Base-by-base conservation (phyloP, 1,140 invertebrate species). In the Drosophila tropicalis region DNA sequence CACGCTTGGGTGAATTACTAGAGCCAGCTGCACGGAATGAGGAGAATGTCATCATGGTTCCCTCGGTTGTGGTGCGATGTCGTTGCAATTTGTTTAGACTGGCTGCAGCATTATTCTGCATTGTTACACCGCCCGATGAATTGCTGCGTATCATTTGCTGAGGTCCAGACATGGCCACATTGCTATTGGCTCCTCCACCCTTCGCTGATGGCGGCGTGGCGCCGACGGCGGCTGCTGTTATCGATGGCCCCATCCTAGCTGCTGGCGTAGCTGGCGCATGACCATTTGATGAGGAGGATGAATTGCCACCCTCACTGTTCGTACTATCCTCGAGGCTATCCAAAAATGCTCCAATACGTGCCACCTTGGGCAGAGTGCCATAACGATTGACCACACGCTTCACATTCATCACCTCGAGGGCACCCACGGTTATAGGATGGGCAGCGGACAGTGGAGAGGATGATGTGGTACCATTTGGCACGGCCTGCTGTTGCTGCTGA, bases 341-440 rank as follows among this genome's bases (percentile, higher is more conserved):
- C 13, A 99, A 93, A 92, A 98, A 99, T 0, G 98, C 98, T 10
- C 98, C 98, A 77, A 99, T 99, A 36, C 98, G 94, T 12, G 97
- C 97, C 56, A 97, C 97, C 93, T 99, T 99, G 0, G 98, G 98
- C 67, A 98, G 91, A 10, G 98, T 99, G 5, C 98, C 98, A 91
- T 99, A 99, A n/a, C 97, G 95, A 93, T 98, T 98, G 64, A 99
- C 98, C 5, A 98, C 98, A 76, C 97, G 95, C 87, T 98, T 97
- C 62, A 99, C 98, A 94, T 99, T 99, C 92, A 98, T 97, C 73
- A 98, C 98, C 93, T 99, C 98, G 69, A 99, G 93, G 13, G 98
- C 97, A 72, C 97, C 97, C 62, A 98, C 96, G 0, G 90, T 91
- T n/a, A 92, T 82, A 65, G 93, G 93, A 65, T 92, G 90, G 3